These are phyloP conservation scores for Pollenia angustigena DNA, from an alignment of 2,888 invertebrate species.

Conservation along the genomic window DNA sequence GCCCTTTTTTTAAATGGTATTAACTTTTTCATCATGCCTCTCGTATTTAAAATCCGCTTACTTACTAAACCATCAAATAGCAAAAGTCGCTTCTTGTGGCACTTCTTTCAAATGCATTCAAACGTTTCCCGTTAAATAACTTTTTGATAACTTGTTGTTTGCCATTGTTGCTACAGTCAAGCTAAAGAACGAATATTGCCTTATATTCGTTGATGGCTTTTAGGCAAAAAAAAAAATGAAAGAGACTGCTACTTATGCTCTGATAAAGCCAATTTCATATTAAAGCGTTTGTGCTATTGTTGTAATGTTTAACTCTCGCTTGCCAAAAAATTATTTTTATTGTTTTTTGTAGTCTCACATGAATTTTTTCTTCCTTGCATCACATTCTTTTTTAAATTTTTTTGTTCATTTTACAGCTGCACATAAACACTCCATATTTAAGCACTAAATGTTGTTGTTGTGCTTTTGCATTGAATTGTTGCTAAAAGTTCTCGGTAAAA, in stretches of 20 bases:
- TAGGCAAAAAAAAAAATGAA: neutral
- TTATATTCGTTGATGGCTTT: neutral
- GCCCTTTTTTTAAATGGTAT: too few relatives aligned
- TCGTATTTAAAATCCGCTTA: neutral
- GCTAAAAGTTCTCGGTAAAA: slow-evolving; percentile 26
- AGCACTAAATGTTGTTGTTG: slow-evolving; percentile 8
- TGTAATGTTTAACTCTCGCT: neutral
- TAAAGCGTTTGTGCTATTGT: slow-evolving; percentile 24
- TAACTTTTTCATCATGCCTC: neutral
- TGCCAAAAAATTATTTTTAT: neutral
- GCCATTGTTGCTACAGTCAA: slow-evolving; percentile 3
- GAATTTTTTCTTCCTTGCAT: neutral
- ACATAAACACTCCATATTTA: slow-evolving; percentile 2
- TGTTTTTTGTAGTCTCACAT: neutral
- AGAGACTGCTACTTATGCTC: slow-evolving; percentile 1
- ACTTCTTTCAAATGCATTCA: slow-evolving; percentile 17
- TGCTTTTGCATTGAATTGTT: slow-evolving; percentile 1
- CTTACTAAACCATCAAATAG: neutral
- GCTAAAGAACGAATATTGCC: slow-evolving; percentile 6
- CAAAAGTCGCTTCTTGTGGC: slow-evolving; percentile 11
- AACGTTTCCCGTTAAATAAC: neutral
- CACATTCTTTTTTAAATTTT: slow-evolving; percentile 9
- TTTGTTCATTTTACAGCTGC: neutral
- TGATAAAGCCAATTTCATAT: slow-evolving; percentile 33
- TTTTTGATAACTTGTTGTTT: slow-evolving; percentile 1